Evolutionary conservation across 2,888 invertebrate species (phyloP), one percentile per base, ranked within the genome.

Genomic region (Lasioglossum lativentre): DNA sequence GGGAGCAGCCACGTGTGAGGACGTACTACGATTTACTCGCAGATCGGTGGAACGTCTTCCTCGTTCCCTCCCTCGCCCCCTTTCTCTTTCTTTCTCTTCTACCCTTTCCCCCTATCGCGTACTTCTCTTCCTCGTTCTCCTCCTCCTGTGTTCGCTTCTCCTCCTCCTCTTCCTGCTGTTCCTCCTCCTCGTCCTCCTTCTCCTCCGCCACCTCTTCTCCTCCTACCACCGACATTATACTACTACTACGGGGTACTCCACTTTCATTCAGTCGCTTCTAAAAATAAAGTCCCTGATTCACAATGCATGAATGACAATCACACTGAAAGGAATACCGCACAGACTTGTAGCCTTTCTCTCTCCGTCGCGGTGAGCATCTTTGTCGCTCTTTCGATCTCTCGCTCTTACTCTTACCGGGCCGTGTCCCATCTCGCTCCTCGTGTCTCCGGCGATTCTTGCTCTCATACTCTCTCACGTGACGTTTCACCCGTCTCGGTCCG

Each of bases 221-320:
- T 68, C 75, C 86, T 78, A 75, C 83, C 81, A 75, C 88, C 86
- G 75, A 85, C 86, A 88, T 89, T 89, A 89, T 87, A 90, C 90
- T 88, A 90, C 91, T 91, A 90, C 91, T 91, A 92, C 91, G 92
- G 91, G 90, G 92, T 93, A 93, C 94, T 93, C 94, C 92, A 94
- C 94, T 94, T 95, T 94, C 95, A 94, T 94, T 95, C 94, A 93
- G 92, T 83, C 91, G 90, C 90, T 90, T 94, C 94, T 94, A 93
- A 94, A 94, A 94, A 94, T 93, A 94, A 94, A 94, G 90, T 93
- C 92, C 92, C 91, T 93, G 94, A 93, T 93, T 94, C 94, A 92
- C 93, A 93, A 94, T 93, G 93, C 94, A 94, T 94, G 93, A 94
- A 94, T 94, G 94, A 94, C 93, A 94, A 94, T 93, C 93, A 91